Percentiles rank a stretch among this genome's conserved stretches.
Conservation (phyloP, 2,888 invertebrate species). For the Acronicta alni region DNA sequence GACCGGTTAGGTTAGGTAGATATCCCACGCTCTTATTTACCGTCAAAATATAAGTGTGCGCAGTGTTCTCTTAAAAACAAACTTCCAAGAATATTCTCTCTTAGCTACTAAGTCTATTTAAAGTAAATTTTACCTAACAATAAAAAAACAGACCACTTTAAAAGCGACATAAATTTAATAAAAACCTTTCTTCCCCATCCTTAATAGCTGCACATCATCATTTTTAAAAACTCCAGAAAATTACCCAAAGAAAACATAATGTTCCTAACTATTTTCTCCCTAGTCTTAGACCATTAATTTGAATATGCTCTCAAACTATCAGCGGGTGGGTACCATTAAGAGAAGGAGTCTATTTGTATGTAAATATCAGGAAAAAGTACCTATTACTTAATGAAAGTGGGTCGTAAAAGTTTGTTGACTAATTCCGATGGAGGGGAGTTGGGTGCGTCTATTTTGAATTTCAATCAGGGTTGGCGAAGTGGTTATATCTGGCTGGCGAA, state of each 20-base stretch:
- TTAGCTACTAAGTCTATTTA: too few species aligned
- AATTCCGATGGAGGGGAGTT: conserved; percentile 17
- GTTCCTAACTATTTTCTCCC: conserved; percentile 25
- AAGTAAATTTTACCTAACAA: too few species aligned
- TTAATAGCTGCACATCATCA: conserved; percentile 36
- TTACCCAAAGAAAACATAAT: conserved; percentile 33
- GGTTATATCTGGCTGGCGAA: conserved; percentile 7
- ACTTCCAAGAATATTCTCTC: too few species aligned
- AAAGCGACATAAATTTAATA: conserved; percentile 20
- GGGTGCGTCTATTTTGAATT: conserved; percentile 27
- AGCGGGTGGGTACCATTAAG: conserved; percentile 16
- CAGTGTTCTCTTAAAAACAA: too few species aligned
- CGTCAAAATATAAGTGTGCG: too few species aligned
- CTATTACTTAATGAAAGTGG: conserved; percentile 35
- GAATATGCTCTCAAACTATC: conserved; percentile 41
- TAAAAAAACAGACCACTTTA: too few species aligned
- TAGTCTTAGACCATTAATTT: conserved; percentile 32
- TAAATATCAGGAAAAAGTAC: conserved; percentile 44
- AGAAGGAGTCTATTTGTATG: conserved; percentile 44
- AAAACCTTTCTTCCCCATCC: conserved; percentile 4
- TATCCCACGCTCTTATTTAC: too few species aligned
- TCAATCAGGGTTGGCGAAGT: conserved; percentile 11
- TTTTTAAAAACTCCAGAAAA: conserved; percentile 24
- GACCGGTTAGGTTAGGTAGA: too few species aligned
- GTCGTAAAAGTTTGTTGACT: conserved; percentile 43